Evolutionary conservation across 2,113 vertebrate genomes (phyloP).

Genomic region (Pheucticus melanocephalus): DNA sequence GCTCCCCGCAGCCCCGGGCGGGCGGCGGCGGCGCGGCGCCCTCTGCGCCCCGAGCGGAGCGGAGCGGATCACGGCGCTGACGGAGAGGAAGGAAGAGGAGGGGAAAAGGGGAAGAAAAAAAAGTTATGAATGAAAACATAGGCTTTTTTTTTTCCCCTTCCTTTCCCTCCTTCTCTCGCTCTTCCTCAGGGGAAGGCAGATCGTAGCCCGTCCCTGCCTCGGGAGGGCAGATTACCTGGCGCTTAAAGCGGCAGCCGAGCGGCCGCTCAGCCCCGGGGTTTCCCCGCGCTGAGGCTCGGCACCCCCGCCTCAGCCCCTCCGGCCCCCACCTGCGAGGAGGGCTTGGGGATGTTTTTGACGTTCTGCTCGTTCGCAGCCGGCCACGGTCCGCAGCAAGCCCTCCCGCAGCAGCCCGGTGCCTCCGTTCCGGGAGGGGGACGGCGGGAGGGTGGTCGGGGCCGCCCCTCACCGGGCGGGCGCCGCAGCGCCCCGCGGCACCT

Average conservation of each 20-base stretch:
- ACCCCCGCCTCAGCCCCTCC: background rate
- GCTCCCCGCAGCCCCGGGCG: background rate
- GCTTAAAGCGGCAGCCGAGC: conserved; percentile 52
- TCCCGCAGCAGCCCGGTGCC: background rate
- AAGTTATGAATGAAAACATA: conserved; percentile 95
- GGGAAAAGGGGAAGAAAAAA: conserved; percentile 63
- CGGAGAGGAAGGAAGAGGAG: conserved; percentile 64
- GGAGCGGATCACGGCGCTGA: conserved; percentile 55
- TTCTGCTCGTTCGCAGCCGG: background rate
- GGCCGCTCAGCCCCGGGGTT: background rate
- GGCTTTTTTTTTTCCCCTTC: background rate
- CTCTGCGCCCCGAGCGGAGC: conserved; percentile 45
- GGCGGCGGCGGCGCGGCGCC: conserved; percentile 29
- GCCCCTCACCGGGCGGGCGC: background rate
- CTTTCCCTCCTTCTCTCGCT: background rate
- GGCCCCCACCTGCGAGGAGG: background rate
- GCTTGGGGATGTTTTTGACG: background rate
- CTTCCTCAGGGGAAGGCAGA: conserved; percentile 58
- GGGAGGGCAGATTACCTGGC: conserved; percentile 61
- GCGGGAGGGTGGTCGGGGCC: background rate
- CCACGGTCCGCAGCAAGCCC: background rate
- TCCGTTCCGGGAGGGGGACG: background rate
- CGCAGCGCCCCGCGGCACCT: conserved; percentile 31
- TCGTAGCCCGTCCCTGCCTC: conserved; percentile 70
- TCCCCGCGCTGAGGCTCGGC: background rate